Evolutionary conservation across 92 coral and sea anemone genomes (phyloP), one percentile per base, ranked within the genome.

Genomic region (Epizoanthus scotinus): DNA sequence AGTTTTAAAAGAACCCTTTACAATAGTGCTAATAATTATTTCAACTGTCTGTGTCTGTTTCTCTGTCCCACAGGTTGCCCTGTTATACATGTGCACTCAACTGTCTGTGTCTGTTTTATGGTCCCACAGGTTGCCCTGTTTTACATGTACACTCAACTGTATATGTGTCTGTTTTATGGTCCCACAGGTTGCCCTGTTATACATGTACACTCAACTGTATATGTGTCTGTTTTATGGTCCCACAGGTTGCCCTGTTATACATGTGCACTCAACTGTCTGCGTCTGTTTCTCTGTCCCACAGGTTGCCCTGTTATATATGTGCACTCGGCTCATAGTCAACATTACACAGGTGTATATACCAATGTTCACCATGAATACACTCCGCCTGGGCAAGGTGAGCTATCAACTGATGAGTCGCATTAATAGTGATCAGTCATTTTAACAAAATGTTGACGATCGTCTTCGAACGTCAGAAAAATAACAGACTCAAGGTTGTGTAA

Each of bases 141-240:
- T n/a, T n/a, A n/a, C n/a, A n/a, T n/a, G n/a, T n/a, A n/a, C n/a
- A n/a, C n/a, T 34, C 25, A 20, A 54, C 54, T 34, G 22, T 36
- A 1, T n/a, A n/a, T 9, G 57, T 77, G 5, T 54, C 17, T 38
- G 6, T 20, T 12, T 63, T 38, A 57, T 38, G 69, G 58, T 52
- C 14, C 72, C 64, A 9, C 42, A 94, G 98, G 90, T 94, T 68
- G 98, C 93, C 42, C 42, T 89, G 22, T 69, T 95, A 27, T 95
- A 95, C 78, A 95, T 95, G 98, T 95, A 94, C 57, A 95, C 98
- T 17, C 92, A 97, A 14, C 89, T 95, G n/a, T n/a, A n/a, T n/a
- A n/a, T n/a, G n/a, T n/a, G n/a, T n/a, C n/a, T n/a, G n/a, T n/a
- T n/a, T n/a, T n/a, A n/a, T n/a, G n/a, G n/a, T n/a, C n/a, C n/a